phyloP scores from a whole-genome alignment of 2,113 vertebrate genomes.

The Lynx canadensis region DNA sequence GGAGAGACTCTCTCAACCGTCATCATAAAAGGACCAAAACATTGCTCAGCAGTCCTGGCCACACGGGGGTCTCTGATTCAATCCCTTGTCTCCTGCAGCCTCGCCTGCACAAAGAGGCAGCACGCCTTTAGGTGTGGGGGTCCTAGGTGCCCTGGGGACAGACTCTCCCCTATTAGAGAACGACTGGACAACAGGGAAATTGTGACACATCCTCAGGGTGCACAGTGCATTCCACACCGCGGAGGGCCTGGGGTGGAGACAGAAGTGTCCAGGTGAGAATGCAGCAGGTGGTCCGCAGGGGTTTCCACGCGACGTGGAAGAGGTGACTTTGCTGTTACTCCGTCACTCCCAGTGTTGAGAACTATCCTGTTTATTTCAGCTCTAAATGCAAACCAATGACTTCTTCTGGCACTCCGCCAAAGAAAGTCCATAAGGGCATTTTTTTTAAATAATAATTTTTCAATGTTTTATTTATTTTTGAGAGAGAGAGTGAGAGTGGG shows the following conservation, averaged over 20 bases:
- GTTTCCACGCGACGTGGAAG: neutral
- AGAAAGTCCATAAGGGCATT: neutral
- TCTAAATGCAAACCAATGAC: neutral
- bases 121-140: neutral
- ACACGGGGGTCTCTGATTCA: neutral
- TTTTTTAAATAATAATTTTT: neutral
- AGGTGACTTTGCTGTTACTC: neutral
- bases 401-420: neutral
- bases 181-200: neutral
- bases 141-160: no score
- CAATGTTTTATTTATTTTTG: no score
- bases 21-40: neutral
- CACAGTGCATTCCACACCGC: neutral
- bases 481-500: no score
- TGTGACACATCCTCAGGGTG: rapidly evolving
- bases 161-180: neutral
- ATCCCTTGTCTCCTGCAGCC: neutral
- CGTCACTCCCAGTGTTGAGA: neutral
- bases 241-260: neutral
- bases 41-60: no score
- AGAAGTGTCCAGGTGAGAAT: neutral
- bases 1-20: neutral
- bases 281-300: neutral
- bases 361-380: neutral
- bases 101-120: neutral